Conservation (phyloP, 2,113 vertebrate species). For the Anhinga rufa region DNA sequence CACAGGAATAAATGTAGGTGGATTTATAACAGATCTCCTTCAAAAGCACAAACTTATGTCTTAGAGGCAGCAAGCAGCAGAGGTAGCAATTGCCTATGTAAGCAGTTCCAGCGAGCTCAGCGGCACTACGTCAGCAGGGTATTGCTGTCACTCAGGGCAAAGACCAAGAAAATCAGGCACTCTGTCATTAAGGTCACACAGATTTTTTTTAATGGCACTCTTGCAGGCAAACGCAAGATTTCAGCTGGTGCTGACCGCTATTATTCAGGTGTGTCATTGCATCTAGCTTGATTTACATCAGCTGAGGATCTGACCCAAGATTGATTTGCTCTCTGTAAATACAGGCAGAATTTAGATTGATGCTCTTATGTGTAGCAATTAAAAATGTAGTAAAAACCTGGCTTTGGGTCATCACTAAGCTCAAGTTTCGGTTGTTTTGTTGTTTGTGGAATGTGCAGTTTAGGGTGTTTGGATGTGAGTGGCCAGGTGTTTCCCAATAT, state of each 20-base stretch:
- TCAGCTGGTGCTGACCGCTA: not conserved
- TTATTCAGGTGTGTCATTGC: not conserved
- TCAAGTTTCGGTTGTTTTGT: not conserved
- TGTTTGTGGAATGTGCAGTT: not conserved
- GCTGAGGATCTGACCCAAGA: not conserved
- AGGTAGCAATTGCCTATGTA: fast-evolving
- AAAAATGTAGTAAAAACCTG: not conserved
- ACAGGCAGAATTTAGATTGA: not conserved
- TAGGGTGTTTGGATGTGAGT: not conserved
- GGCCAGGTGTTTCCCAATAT: conserved; percentile 3
- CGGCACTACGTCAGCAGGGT: not conserved
- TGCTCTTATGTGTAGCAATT: not conserved
- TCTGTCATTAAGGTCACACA: not conserved
- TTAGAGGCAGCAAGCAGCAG: not conserved
- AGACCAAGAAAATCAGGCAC: not conserved
- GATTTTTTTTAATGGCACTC: not conserved
- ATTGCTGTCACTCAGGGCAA: not conserved
- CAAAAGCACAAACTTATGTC: not conserved
- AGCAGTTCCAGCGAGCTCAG: not conserved
- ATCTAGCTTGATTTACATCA: not conserved
- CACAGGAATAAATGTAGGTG: not conserved
- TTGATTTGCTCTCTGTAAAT: not conserved
- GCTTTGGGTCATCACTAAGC: not conserved
- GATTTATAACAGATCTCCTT: not conserved
- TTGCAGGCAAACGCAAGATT: not conserved